Percentiles rank a stretch among this genome's conserved stretches.
Evolutionary conservation across 1,140 invertebrate species (phyloP).

Genomic region (Drosophila bipectinata): DNA sequence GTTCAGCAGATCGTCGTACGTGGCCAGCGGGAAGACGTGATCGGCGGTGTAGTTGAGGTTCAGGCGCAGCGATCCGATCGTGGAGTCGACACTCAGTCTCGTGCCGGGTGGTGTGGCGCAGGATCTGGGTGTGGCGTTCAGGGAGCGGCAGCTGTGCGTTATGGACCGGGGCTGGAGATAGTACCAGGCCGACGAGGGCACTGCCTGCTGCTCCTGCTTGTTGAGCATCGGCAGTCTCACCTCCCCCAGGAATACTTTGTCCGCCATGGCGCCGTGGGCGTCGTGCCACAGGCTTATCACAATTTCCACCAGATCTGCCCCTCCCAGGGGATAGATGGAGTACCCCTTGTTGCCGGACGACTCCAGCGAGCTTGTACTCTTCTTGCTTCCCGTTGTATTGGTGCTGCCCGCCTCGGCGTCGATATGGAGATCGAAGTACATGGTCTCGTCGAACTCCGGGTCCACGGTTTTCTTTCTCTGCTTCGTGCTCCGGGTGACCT

Average conservation of each 20-base stretch:
- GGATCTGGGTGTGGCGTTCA: conserved; percentile 87
- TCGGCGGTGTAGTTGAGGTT: conserved; percentile 95
- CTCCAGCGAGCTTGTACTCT: conserved; percentile 57
- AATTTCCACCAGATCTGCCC: conserved; percentile 89
- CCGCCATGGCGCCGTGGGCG: conserved; percentile 89
- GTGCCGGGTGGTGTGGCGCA: conserved; percentile 89
- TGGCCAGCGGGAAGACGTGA: conserved; percentile 92
- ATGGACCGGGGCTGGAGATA: conserved; percentile 90
- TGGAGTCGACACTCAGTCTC: conserved; percentile 86
- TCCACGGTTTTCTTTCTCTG: conserved; percentile 94
- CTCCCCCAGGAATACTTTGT: conserved; percentile 93
- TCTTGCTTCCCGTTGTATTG: conserved; percentile 80
- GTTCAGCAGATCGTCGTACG: conserved; percentile 91
- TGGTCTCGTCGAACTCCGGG: conserved; percentile 94
- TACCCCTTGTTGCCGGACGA: conserved; percentile 84
- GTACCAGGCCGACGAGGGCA: conserved; percentile 89
- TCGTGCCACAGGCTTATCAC: conserved; percentile 94
- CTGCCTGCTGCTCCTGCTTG: conserved; percentile 87
- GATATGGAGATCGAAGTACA: conserved; percentile 92
- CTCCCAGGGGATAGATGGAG: conserved; percentile 85
- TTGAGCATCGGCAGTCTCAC: conserved; percentile 90
- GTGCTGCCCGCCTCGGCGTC: conserved; percentile 84
- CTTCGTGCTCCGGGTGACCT: conserved; percentile 93
- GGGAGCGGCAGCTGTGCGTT: conserved; percentile 84
- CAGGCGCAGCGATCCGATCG: conserved; percentile 92